Evolutionary conservation across 2,113 vertebrate species (phyloP).

Genomic region (Callipepla californica): DNA sequence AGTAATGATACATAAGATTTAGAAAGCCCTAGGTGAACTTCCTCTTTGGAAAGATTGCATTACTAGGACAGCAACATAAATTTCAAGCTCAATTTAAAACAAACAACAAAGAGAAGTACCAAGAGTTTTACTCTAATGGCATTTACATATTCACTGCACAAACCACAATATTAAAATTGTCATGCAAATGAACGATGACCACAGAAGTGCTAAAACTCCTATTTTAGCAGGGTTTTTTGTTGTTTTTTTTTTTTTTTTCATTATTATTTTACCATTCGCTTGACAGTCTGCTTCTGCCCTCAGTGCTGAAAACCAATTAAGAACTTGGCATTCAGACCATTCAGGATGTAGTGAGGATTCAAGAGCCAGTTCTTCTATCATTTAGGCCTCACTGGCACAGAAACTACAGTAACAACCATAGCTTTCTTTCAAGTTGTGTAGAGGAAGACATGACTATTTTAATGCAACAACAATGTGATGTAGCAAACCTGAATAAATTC

Average conservation of each 20-base stretch:
- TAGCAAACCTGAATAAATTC: not conserved
- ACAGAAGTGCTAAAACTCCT: not conserved
- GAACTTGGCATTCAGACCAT: not conserved
- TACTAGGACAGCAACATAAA: constrained; percentile 46
- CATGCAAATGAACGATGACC: not conserved
- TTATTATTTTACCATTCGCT: not conserved
- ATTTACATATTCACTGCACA: not conserved
- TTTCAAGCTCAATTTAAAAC: not conserved
- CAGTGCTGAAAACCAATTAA: not conserved
- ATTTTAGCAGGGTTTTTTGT: not conserved
- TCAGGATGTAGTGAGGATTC: not conserved
- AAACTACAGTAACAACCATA: not conserved
- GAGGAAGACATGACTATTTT: not conserved
- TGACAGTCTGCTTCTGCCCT: not conserved
- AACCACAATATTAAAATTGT: not conserved
- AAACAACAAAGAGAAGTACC: not conserved
- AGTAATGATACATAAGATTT: constrained; percentile 61
- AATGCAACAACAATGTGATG: not conserved
- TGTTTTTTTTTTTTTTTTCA: not conserved
- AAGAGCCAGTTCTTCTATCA: not conserved
- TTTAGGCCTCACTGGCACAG: not conserved
- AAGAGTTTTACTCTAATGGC: not conserved
- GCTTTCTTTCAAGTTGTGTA: not conserved
- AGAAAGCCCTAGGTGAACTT: constrained; percentile 57
- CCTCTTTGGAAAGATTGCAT: constrained; percentile 29